Conservation (phyloP, 2,888 invertebrate species). For the Phragmatobia fuliginosa region DNA sequence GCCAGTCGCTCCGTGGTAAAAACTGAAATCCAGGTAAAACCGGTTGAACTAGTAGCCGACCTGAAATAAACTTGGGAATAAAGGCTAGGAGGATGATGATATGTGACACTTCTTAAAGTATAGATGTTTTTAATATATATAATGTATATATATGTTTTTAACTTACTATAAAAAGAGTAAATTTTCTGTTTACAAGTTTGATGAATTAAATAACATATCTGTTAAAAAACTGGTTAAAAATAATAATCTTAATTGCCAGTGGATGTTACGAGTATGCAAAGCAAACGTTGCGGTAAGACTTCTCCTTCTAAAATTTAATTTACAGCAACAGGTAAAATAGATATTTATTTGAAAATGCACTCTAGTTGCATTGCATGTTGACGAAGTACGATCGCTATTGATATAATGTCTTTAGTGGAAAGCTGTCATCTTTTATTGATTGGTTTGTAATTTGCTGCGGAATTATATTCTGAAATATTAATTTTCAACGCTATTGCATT, state of each 20-base stretch:
- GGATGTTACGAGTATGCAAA: not conserved
- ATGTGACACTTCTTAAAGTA: too few relatives aligned
- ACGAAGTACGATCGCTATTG: not conserved
- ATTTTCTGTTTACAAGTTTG: too few relatives aligned
- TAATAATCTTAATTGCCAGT: not conserved
- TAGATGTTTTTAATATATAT: too few relatives aligned
- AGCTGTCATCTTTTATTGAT: not conserved
- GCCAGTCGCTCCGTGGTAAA: too few relatives aligned
- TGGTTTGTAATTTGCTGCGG: not conserved
- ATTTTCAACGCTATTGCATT: not conserved
- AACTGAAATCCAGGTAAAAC: too few relatives aligned
- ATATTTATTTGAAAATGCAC: not conserved
- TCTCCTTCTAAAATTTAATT: not conserved
- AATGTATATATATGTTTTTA: too few relatives aligned
- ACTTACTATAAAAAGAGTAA: too few relatives aligned
- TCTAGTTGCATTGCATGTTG: not conserved
- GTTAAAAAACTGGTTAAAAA: too few relatives aligned
- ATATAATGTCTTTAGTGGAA: not conserved
- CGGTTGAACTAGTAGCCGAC: too few relatives aligned
- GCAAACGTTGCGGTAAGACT: not conserved
- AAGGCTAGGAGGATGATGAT: too few relatives aligned
- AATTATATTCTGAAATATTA: not conserved
- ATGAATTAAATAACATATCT: too few relatives aligned
- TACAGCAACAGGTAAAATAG: slow-evolving; percentile 14
- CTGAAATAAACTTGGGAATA: too few relatives aligned